Evolutionary conservation across 2,113 vertebrate genomes (phyloP).

Genomic region (Neogobius melanostomus): DNA sequence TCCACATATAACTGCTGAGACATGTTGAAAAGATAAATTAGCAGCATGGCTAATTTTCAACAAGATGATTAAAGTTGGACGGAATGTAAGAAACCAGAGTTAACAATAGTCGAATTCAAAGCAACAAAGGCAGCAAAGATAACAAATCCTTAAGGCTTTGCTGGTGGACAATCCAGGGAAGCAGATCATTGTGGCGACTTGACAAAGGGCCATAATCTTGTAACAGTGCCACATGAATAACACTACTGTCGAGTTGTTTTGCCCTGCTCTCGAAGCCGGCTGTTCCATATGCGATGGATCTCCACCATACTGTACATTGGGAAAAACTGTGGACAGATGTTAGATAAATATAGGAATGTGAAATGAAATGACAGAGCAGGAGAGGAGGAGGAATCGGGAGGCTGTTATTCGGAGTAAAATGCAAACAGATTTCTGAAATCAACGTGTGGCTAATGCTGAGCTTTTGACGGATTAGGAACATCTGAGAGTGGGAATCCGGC

Average conservation of each 20-base stretch:
- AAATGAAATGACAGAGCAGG: slow-evolving; percentile 59
- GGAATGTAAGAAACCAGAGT: background rate
- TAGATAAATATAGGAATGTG: slow-evolving; percentile 71
- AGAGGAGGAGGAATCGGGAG: slow-evolving; percentile 53
- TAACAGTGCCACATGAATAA: slow-evolving; percentile 13
- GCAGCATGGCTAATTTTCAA: no score
- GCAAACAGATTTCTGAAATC: slow-evolving; percentile 66
- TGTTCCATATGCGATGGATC: slow-evolving; percentile 41
- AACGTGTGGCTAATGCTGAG: slow-evolving; percentile 39
- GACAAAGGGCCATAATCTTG: background rate
- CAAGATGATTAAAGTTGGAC: no score
- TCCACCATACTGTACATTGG: slow-evolving; percentile 25
- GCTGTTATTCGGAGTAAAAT: slow-evolving; percentile 59
- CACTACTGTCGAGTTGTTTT: slow-evolving; percentile 14
- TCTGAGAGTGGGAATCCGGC: slow-evolving; percentile 26
- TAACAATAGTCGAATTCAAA: slow-evolving; percentile 15
- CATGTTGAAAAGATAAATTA: no score
- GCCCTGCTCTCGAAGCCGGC: slow-evolving; percentile 30
- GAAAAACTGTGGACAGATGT: slow-evolving; percentile 51
- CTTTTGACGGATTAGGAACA: slow-evolving; percentile 30
- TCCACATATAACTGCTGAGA: no score
- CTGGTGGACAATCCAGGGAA: background rate
- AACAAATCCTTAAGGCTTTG: slow-evolving; percentile 38
- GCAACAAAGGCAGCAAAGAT: slow-evolving; percentile 43
- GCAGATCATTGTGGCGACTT: background rate